Conservation (phyloP, 2,888 invertebrate species). For the Ditula angustiorana region DNA sequence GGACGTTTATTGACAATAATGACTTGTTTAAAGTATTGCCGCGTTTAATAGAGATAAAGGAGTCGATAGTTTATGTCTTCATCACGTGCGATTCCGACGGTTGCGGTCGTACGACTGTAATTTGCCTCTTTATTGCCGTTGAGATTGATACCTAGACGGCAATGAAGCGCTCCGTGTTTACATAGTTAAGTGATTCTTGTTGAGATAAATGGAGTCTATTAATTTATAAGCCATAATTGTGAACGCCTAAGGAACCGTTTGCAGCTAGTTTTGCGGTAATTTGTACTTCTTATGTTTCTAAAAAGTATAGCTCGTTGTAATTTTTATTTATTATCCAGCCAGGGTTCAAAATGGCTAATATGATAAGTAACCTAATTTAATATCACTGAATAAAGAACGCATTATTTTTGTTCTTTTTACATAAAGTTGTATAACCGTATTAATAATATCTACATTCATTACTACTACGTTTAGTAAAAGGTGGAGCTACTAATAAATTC, state of each 20-base stretch:
- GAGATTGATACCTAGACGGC: conserved; percentile 58
- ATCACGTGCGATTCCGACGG: conserved; percentile 65
- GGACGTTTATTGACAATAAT: conserved; percentile 85
- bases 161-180: conserved; percentile 3
- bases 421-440: too few species aligned
- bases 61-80: conserved; percentile 78
- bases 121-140: conserved; percentile 74
- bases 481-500: too few species aligned
- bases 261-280: too few species aligned
- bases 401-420: too few species aligned
- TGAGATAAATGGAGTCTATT: neutral
- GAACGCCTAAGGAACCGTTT: neutral
- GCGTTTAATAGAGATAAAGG: conserved; percentile 82
- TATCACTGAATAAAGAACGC: too few species aligned
- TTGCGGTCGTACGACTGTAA: conserved; percentile 74
- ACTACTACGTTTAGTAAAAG: too few species aligned
- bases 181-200: conserved; percentile 8
- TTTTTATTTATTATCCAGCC: neutral
- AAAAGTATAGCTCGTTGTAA: too few species aligned
- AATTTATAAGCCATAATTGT: neutral
- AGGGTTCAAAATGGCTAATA: neutral
- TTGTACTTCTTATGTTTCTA: neutral
- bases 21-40: conserved; percentile 84
- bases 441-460: too few species aligned
- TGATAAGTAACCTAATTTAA: too few species aligned